Evolutionary conservation across 2,797 vertebrate species (phyloP).

Genomic region (Thalassophryne amazonica): DNA sequence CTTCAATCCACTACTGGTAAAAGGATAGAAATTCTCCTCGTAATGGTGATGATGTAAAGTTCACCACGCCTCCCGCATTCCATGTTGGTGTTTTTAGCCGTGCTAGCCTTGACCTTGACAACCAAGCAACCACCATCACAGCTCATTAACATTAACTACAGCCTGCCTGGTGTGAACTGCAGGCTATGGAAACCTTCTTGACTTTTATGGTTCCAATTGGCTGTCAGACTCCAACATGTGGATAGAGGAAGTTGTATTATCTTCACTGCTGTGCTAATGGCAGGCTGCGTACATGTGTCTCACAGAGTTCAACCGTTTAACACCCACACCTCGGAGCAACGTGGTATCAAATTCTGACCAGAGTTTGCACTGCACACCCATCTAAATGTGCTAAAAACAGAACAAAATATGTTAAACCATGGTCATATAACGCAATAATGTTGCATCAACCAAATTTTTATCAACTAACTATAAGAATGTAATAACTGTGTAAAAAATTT

Average conservation of each 20-base stretch:
- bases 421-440: no score
- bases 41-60: no score
- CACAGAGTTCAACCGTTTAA: slow-evolving; percentile 24
- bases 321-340: slow-evolving; percentile 22
- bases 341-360: slow-evolving; percentile 3
- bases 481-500: no score
- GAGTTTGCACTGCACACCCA: neutral
- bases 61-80: no score
- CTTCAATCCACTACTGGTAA: no score
- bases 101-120: slow-evolving; percentile 68
- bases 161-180: slow-evolving; percentile 57
- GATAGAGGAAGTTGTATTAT: slow-evolving; percentile 68
- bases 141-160: slow-evolving; percentile 67
- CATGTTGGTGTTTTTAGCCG: slow-evolving; percentile 14
- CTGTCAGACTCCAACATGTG: slow-evolving; percentile 63
- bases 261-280: slow-evolving; percentile 57
- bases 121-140: slow-evolving; percentile 56
- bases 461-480: no score
- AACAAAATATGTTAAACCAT: no score
- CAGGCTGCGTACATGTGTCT: slow-evolving; percentile 43
- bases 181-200: slow-evolving; percentile 57
- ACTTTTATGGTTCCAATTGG: slow-evolving; percentile 62
- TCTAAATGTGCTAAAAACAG: no score
- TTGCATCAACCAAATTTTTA: no score
- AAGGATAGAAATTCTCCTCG: no score